Evolutionary conservation across 2,888 invertebrate genomes (phyloP), one percentile per base, ranked within the genome.

Genomic region (Protonemura montana): DNA sequence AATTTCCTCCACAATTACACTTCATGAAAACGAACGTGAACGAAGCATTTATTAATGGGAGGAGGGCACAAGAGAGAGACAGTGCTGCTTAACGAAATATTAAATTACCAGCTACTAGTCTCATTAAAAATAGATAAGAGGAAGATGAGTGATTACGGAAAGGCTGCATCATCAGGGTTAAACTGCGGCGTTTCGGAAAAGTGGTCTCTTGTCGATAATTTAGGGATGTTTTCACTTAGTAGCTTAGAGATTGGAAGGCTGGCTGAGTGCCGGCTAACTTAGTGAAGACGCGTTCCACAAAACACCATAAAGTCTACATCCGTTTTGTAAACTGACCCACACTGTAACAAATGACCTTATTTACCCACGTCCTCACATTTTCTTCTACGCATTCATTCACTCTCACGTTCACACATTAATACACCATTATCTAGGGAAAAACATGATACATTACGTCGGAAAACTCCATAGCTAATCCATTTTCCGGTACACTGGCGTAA

Each of bases 1-100:
- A 59, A 59, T 59, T 59, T 59, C 59, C 21, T 59, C 59, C 59
- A 59, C 59, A 59, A 59, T 59, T 59, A 59, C 59, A 59, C 59
- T 59, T 59, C 59, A 59, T 59, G 59, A 59, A 59, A 59, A 59
- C 59, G 59, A 59, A 59, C 3, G 21, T 59, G 16, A 59, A 59
- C 59, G 59, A 59, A 10, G 59, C 13, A 59, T 21, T 59, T 59
- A 59, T 59, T 59, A 59, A 59, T 59, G 59, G 59, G 16, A 59
- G 59, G 35, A 6, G 35, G 35, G 35, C 10, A 21, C 59, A 59
- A 13, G 13, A 59, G n/a, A n/a, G 59, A 59, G 16, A 59, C 59
- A 59, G 59, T 59, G 3, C 59, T 59, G 59, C 21, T 59, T 59
- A 59, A 59, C 59, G 59, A 59, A 59, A 59, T 59, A 59, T 59